Conservation (phyloP, 2,113 vertebrate species). For the Malurus melanocephalus region DNA sequence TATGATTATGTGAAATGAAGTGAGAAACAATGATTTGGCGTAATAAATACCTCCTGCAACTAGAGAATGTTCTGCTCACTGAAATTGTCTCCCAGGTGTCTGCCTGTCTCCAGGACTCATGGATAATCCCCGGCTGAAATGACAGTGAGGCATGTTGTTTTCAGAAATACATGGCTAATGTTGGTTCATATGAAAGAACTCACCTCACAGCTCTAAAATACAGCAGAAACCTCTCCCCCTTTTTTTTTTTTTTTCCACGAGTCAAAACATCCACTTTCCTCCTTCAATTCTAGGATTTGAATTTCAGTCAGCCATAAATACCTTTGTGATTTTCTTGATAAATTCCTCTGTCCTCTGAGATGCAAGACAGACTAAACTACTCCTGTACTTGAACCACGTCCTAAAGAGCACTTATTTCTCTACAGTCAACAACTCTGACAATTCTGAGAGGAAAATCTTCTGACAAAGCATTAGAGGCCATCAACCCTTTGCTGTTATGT, state of each 20-base stretch:
- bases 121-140: constrained; percentile 50
- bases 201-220: constrained; percentile 7
- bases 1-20: constrained; percentile 77
- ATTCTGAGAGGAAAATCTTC: constrained; percentile 44
- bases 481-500: constrained; percentile 31
- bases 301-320: constrained; percentile 27
- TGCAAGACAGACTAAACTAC: constrained; percentile 46
- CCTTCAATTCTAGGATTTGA: neutral
- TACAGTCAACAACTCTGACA: neutral
- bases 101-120: constrained; percentile 31
- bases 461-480: constrained; percentile 35
- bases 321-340: neutral
- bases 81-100: constrained; percentile 40
- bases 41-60: constrained; percentile 66
- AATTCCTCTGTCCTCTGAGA: constrained; percentile 26
- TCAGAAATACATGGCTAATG: constrained; percentile 54
- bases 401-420: constrained; percentile 35
- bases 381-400: constrained; percentile 35
- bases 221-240: constrained; percentile 4
- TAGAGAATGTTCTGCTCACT: constrained; percentile 61
- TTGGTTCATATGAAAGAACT: constrained; percentile 3
- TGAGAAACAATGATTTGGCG: constrained; percentile 68
- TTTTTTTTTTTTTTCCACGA: neutral
- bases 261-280: constrained; percentile 46
- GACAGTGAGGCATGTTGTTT: constrained; percentile 58